phyloP scores from a whole-genome alignment of 1,140 invertebrate species.

The Zaprionus tsacasi region DNA sequence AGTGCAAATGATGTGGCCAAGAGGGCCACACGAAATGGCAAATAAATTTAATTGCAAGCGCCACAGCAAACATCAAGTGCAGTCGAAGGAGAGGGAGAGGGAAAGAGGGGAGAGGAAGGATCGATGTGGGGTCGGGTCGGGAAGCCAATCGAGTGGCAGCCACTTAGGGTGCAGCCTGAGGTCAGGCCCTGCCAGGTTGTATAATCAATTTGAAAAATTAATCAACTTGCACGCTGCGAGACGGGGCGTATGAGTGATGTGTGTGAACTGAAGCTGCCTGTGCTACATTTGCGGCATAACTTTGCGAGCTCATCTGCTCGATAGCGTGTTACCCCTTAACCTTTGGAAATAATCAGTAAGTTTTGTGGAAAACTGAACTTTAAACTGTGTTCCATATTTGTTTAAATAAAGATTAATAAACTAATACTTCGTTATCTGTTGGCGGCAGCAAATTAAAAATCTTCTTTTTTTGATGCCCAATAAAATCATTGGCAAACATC shows the following conservation, averaged over 20 bases:
- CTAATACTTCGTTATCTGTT: background rate
- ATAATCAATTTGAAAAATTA: slow-evolving; percentile 66
- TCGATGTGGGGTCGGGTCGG: background rate
- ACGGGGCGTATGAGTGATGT: slow-evolving; percentile 34
- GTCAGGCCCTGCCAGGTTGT: slow-evolving; percentile 33
- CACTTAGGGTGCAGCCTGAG: slow-evolving; percentile 15
- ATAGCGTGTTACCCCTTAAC: background rate
- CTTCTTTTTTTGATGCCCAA: background rate
- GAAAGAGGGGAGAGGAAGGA: too few relatives aligned
- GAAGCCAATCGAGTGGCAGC: slow-evolving; percentile 32
- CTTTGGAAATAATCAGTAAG: background rate
- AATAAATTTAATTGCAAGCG: slow-evolving; percentile 60
- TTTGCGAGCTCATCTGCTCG: background rate
- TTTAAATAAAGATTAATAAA: too few relatives aligned
- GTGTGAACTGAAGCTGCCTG: background rate
- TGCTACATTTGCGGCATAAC: background rate
- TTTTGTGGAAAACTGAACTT: too few relatives aligned
- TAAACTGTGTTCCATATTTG: too few relatives aligned
- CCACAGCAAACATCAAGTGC: slow-evolving; percentile 14
- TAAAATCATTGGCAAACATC: slow-evolving; percentile 14
- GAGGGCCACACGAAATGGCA: slow-evolving; percentile 29
- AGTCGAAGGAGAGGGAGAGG: background rate
- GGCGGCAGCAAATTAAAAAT: background rate
- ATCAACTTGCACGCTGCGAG: slow-evolving; percentile 31
- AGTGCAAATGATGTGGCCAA: slow-evolving; percentile 27